Evolutionary conservation across 2,113 vertebrate species (phyloP).

Genomic region (Onychorhynchus coronatus): DNA sequence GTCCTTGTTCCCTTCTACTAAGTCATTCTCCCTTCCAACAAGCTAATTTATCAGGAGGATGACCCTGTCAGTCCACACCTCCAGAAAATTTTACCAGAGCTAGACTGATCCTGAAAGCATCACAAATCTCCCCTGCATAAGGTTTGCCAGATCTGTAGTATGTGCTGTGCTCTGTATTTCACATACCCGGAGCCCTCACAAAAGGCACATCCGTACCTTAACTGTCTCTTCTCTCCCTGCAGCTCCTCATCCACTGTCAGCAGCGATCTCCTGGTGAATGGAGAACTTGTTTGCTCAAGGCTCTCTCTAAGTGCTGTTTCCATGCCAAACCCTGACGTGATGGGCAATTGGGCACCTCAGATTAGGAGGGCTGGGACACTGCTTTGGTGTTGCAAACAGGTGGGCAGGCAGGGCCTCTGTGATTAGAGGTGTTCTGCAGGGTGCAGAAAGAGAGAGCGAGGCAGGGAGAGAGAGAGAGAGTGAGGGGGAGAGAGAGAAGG

Average conservation of each 20-base stretch:
- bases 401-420: not conserved
- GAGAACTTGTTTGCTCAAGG: slow-evolving; percentile 45
- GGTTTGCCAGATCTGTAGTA: not conserved
- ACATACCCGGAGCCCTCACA: not conserved
- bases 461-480: not conserved
- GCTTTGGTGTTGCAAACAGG: not conserved
- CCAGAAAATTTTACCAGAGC: not conserved
- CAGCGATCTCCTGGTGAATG: not conserved
- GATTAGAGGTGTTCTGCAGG: not conserved
- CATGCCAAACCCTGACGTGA: slow-evolving; percentile 23
- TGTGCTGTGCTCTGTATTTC: not conserved
- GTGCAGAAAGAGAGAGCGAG: not conserved
- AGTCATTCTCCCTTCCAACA: not conserved
- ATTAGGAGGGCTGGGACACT: not conserved
- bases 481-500: not conserved
- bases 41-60: not conserved
- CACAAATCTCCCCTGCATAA: not conserved
- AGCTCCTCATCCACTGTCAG: not conserved
- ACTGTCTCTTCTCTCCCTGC: not conserved
- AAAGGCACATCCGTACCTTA: not conserved
- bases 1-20: not conserved
- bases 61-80: not conserved
- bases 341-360: not conserved
- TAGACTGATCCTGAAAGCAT: not conserved
- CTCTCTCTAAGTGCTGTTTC: slow-evolving; percentile 26